Conservation (phyloP, 2,797 vertebrate genomes). For the Oryzias sinensis region DNA sequence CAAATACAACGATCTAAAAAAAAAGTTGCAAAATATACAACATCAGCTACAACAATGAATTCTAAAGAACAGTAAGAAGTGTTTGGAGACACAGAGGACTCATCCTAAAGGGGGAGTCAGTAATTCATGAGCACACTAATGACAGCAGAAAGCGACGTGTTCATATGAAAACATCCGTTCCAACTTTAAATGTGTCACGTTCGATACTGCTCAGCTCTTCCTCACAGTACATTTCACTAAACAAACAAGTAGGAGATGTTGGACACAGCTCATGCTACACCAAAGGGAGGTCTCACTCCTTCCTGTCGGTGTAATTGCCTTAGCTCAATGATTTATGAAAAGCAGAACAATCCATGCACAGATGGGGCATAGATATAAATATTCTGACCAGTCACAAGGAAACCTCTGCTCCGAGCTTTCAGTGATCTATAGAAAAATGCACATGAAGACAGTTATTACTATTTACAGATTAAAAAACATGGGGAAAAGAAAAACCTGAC, state of each 20-base stretch:
- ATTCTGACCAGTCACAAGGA: conserved; percentile 65
- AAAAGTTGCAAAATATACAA: too few species aligned
- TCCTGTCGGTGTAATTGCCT: conserved; percentile 74
- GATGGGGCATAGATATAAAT: conserved; percentile 75
- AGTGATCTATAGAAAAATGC: conserved; percentile 41
- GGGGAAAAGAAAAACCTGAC: background rate
- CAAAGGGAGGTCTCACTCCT: conserved; percentile 55
- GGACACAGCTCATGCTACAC: conserved; percentile 52
- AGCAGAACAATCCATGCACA: conserved; percentile 70
- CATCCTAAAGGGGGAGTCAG: conserved; percentile 24
- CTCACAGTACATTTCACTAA: conserved; percentile 53
- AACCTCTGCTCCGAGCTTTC: conserved; percentile 31
- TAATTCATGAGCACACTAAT: conserved; percentile 45
- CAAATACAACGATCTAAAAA: too few species aligned
- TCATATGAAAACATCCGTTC: conserved; percentile 57
- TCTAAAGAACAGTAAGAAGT: background rate
- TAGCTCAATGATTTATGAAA: conserved; percentile 79
- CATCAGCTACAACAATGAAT: too few species aligned
- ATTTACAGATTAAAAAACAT: background rate
- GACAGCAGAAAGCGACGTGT: conserved; percentile 43
- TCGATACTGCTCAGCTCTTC: conserved; percentile 56
- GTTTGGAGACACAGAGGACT: conserved; percentile 20
- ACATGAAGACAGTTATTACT: conserved; percentile 5
- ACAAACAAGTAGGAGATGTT: conserved; percentile 58
- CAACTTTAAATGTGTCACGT: conserved; percentile 46